Conservation (phyloP, 2,888 invertebrate genomes). For the Synergus japonicus region DNA sequence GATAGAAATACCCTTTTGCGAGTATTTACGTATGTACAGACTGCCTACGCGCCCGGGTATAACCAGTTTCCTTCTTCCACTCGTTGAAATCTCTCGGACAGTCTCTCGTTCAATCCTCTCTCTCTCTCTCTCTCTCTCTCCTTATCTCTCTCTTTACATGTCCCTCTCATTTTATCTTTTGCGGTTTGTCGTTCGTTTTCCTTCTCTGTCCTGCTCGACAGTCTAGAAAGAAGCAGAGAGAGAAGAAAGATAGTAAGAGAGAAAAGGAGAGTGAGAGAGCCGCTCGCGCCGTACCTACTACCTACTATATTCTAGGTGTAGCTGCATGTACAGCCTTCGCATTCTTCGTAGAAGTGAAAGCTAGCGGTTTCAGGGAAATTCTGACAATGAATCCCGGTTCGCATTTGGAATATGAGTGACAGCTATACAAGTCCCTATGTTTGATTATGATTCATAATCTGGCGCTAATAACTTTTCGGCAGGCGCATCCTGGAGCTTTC, state of each 20-base stretch:
- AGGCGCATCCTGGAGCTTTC: not conserved
- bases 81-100: slow-evolving; percentile 62
- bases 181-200: slow-evolving; percentile 25
- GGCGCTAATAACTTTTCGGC: not conserved
- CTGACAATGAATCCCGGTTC: slow-evolving; percentile 58
- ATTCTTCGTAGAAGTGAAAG: slow-evolving; percentile 75
- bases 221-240: not conserved
- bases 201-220: slow-evolving; percentile 26
- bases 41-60: slow-evolving; percentile 56
- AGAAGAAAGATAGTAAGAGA: slow-evolving; percentile 36
- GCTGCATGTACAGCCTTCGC: slow-evolving; percentile 71
- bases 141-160: not conserved
- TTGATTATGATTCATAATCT: slow-evolving; percentile 34
- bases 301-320: slow-evolving; percentile 51
- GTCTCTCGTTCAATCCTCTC: slow-evolving; percentile 45
- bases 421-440: not conserved
- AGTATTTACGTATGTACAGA: slow-evolving; percentile 48
- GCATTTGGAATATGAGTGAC: slow-evolving; percentile 10
- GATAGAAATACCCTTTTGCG: slow-evolving; percentile 41
- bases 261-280: slow-evolving; percentile 52
- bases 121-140: slow-evolving; percentile 45
- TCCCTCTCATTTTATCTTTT: slow-evolving; percentile 39
- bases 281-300: slow-evolving; percentile 44
- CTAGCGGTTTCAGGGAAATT: slow-evolving; percentile 74
- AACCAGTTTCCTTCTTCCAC: slow-evolving; percentile 65